Base-by-base conservation (phyloP, 2,888 invertebrate species). In the Acanthococcus lagerstroemiae region DNA sequence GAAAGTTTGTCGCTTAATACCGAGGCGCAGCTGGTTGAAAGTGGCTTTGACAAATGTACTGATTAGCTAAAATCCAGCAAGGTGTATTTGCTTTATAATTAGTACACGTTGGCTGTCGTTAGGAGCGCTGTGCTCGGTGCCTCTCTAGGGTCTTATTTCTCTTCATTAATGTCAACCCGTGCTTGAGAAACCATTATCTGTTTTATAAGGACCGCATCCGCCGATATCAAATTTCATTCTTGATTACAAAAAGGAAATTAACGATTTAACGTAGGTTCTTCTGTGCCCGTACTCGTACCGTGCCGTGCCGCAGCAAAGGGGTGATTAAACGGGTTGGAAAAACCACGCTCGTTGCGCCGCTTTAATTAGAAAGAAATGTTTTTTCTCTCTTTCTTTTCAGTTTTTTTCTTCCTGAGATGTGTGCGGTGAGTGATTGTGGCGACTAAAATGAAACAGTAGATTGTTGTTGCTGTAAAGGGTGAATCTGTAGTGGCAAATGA, bases 111-210 rank as follows among this genome's bases (percentile, higher is more conserved):
- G 61, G 52, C 19, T 50, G 50, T 61, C 61, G 61, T 61, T 48
- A 50, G 61, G 61, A 37, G 61, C 61, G 61, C 61, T 61, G 50
- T 19, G 48, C 60, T 5, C 60, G 48, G 1, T 50, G 26, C 52
- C 61, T 61, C 61, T 61, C 61, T 52, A 27, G 61, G 61, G 61
- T 61, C 61, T 61, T 61, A 61, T 61, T 61, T 61, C 61, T 61
- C 61, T 61, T 61, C 61, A 61, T 61, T 61, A 61, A 61, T 61
- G 61, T 61, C 61, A 61, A 61, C 61, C 61, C 61, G 61, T 52
- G 61, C 61, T 61, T 61, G 61, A 61, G 61, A 61, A 52, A 61
- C 61, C 61, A 61, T 52, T 48, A 61, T 61, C 61, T 61, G 48
- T 61, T 61, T 61, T 61, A 61, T 61, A 61, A 61, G 61, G 61